Evolutionary conservation across 2,797 vertebrate genomes (phyloP), one percentile per base, ranked within the genome.

Genomic region (Lepidocolaptes lacrymiger): DNA sequence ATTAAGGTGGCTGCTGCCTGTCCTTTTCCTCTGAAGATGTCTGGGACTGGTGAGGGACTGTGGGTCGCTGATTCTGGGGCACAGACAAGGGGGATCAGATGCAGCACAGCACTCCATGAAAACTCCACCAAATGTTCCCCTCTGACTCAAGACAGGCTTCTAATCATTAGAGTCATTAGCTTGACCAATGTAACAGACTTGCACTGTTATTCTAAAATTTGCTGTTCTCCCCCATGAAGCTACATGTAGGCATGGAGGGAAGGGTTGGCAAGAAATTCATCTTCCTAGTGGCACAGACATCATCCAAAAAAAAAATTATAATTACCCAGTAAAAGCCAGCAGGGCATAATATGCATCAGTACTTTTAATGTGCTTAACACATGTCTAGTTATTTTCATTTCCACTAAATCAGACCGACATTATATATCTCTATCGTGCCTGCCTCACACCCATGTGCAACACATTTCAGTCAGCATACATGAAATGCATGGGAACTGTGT

Each of bases 1-100:
- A 96, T 97, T 96, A 96, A 95, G 94, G 95, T 94, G 95, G 86
- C 88, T 93, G 93, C 86, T 92, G 95, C 72, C 80, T 95, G 88
- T 95, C 88, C 80, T 93, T 83, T 91, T 63, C 69, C 84, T 95
- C 86, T 95, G 85, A 94, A 87, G 59, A 92, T 80, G 62, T 48
- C 62, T 95, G 77, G 26, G 73, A 28, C 81, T 92, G 55, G 84
- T 0, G 30, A 82, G 56, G 56, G 30, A 74, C 54, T 78, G 62
- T 51, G 88, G 19, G 51, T 32, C 17, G 2, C 56, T 64, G 73
- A n/a, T 54, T 59, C 12, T 80, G 80, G 61, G 73, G 74, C 41
- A 46, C 75, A 62, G 46, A 71, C 22, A 37, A 89, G 14, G 63
- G 68, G 49, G 52, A 74, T 32, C 1, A 3, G 48, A 75, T 32